A percentile compares a stretch with the other conserved stretches of the same genome.
Conservation (phyloP, 2,113 vertebrate species). For the Dromiciops gliroides region DNA sequence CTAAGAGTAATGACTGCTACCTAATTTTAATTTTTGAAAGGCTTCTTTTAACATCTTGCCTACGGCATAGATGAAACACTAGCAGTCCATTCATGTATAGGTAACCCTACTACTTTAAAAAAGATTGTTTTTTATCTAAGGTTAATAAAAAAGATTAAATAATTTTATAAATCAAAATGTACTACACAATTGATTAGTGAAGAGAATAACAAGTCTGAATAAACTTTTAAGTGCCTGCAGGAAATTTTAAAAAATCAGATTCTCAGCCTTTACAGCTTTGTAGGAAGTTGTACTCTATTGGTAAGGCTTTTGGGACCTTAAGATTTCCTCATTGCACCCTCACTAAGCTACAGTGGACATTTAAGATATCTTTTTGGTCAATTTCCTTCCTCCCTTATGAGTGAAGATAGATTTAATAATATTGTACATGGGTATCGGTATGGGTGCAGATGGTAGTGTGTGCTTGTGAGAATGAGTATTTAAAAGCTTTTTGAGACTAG, state of each 20-base stretch:
- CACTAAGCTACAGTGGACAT: background rate
- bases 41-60: background rate
- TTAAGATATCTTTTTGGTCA: background rate
- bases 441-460: too few species aligned
- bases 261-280: background rate
- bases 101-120: background rate
- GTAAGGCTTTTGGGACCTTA: background rate
- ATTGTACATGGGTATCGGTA: background rate
- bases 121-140: background rate
- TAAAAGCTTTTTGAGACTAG: background rate
- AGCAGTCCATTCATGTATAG: background rate
- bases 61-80: background rate
- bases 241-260: background rate
- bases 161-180: background rate
- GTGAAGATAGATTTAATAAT: background rate
- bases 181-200: slow-evolving; percentile 5
- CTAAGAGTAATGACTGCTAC: background rate
- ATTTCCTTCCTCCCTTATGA: background rate
- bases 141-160: slow-evolving; percentile 24
- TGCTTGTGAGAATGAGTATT: background rate
- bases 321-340: background rate
- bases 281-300: background rate
- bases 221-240: background rate
- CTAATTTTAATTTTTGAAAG: background rate
- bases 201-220: background rate